Evolutionary conservation across 2,888 invertebrate genomes (phyloP).

Genomic region (Brachyptera putata): DNA sequence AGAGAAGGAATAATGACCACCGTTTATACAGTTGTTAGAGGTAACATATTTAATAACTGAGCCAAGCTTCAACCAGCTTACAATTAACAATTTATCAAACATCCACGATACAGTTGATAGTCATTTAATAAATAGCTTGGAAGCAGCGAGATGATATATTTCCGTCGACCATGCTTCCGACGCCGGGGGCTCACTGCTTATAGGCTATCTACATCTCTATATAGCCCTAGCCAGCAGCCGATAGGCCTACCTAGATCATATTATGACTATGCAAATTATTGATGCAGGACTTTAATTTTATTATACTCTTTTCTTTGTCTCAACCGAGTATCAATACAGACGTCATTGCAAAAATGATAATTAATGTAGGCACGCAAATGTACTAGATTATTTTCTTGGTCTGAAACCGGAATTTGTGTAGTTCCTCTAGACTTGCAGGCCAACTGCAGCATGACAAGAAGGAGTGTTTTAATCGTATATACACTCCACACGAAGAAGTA

Average conservation of each 20-base stretch:
- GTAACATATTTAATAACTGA: constrained; percentile 14
- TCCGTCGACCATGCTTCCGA: constrained; percentile 5
- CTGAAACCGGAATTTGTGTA: too few relatives aligned
- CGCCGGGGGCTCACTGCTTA: neutral
- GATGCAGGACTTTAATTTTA: too few relatives aligned
- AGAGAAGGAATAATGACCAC: constrained; percentile 23
- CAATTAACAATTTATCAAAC: constrained; percentile 23
- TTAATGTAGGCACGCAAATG: neutral
- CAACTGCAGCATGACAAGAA: too few relatives aligned
- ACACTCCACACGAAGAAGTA: neutral
- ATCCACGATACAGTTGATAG: constrained; percentile 18
- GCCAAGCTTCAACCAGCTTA: constrained; percentile 13
- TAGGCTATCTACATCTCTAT: too few relatives aligned
- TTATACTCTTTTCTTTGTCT: neutral
- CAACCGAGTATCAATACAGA: neutral
- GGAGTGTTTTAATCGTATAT: too few relatives aligned
- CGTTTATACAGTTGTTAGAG: constrained; percentile 23
- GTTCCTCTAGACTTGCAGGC: too few relatives aligned
- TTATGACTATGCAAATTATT: too few relatives aligned
- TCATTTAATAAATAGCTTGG: constrained; percentile 11
- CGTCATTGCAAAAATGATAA: neutral
- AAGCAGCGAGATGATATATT: constrained; percentile 8
- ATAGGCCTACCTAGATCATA: too few relatives aligned
- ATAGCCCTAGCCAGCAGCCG: too few relatives aligned
- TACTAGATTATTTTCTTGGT: too few relatives aligned